Evolutionary conservation across 2,888 invertebrate species (phyloP).

Genomic region (Eristalis intricaria): DNA sequence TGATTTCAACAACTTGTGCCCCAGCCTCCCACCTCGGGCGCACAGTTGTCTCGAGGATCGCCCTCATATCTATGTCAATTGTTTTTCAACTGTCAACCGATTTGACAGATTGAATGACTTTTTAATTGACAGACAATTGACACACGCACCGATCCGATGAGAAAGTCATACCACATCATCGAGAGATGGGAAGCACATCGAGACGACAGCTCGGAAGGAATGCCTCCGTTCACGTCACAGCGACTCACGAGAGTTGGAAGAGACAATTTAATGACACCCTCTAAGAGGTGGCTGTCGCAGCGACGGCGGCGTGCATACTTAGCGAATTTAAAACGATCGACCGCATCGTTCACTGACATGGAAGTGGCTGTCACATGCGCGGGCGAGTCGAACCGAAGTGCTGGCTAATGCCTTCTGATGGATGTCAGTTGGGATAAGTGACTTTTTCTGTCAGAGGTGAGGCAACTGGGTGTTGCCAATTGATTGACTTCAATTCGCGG

Average conservation of each 20-base stretch:
- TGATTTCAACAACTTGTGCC: conserved; percentile 31
- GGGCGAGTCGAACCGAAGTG: conserved; percentile 9
- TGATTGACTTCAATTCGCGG: background rate
- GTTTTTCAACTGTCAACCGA: conserved; percentile 14
- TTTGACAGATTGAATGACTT: conserved; percentile 49
- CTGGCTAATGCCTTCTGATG: conserved; percentile 13
- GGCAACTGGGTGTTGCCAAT: conserved; percentile 12
- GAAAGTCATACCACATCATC: conserved; percentile 28
- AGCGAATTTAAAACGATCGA: conserved; percentile 24
- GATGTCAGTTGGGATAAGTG: background rate
- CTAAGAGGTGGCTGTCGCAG: background rate
- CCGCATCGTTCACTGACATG: conserved; percentile 43
- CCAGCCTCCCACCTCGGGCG: conserved; percentile 23
- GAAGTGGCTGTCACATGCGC: background rate
- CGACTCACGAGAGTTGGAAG: background rate
- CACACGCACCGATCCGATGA: conserved; percentile 16
- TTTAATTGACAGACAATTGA: conserved; percentile 34
- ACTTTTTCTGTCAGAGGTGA: background rate
- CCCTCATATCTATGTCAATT: conserved; percentile 37
- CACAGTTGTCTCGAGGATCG: background rate
- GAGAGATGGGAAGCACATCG: background rate
- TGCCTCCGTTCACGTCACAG: background rate
- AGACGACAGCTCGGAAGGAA: background rate
- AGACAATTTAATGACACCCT: background rate
- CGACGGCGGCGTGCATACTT: conserved; percentile 4